Conservation (phyloP, 37 sponge, comb jelly and placozoan species). For the Aphrocallistes beatrix region DNA sequence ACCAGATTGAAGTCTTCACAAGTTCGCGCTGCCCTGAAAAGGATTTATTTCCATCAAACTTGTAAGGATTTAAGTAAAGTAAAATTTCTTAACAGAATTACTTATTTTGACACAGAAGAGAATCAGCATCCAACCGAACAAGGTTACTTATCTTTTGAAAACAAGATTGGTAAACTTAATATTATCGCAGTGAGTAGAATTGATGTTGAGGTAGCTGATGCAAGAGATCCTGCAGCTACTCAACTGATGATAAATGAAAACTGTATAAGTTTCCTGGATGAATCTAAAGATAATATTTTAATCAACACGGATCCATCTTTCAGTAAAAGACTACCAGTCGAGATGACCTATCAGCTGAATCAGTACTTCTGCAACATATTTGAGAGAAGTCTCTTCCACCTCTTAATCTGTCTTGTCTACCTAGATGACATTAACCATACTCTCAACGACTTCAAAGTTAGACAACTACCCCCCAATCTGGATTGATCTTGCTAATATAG, state of each 20-base stretch:
- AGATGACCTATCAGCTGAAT: neutral
- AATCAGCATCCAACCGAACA: neutral
- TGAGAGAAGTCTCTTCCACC: neutral
- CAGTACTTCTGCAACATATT: neutral
- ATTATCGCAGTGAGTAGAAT: neutral
- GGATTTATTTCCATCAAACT: neutral
- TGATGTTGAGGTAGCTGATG: neutral
- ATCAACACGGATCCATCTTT: neutral
- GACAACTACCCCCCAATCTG: neutral
- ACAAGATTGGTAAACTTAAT: neutral
- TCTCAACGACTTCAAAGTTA: conserved; percentile 5
- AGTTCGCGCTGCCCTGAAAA: neutral
- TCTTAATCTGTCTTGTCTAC: neutral
- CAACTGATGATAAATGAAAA: neutral
- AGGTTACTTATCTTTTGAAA: neutral
- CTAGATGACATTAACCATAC: neutral
- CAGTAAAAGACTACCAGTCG: neutral
- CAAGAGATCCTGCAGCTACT: neutral
- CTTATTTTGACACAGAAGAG: neutral
- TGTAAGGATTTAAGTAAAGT: neutral
- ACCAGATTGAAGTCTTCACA: neutral
- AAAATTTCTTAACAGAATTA: neutral
- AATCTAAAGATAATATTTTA: neutral
- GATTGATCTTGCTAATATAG: too few species aligned
- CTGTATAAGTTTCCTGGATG: neutral